Evolutionary conservation across 2,888 invertebrate genomes (phyloP).

Genomic region (Pantelozetes paolii): DNA sequence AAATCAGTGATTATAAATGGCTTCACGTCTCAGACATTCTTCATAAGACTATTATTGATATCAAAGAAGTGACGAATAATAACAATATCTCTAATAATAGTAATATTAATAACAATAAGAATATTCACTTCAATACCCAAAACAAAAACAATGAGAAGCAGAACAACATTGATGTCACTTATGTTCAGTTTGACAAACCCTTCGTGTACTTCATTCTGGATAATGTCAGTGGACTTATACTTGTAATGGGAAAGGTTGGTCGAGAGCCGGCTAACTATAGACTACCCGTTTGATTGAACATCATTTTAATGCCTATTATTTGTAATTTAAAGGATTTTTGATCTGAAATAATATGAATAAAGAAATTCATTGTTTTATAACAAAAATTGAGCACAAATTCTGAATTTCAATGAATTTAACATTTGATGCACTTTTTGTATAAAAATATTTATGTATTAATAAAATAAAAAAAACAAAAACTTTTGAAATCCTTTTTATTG

Average conservation of each 20-base stretch:
- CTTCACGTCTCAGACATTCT: slow-evolving; percentile 47
- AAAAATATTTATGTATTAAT: background rate
- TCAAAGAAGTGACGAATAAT: slow-evolving; percentile 36
- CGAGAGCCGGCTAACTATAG: slow-evolving; percentile 35
- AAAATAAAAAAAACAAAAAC: too few relatives aligned
- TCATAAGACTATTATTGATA: slow-evolving; percentile 46
- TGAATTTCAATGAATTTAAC: background rate
- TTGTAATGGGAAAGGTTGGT: slow-evolving; percentile 48
- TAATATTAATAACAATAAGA: slow-evolving; percentile 20
- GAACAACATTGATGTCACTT: slow-evolving; percentile 27
- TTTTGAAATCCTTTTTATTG: too few relatives aligned
- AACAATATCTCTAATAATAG: background rate
- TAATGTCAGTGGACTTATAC: slow-evolving; percentile 47
- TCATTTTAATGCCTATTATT: background rate
- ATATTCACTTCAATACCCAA: slow-evolving; percentile 25
- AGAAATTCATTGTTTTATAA: background rate
- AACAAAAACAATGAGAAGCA: slow-evolving; percentile 25
- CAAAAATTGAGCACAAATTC: background rate
- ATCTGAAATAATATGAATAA: background rate
- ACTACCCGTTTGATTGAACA: slow-evolving; percentile 49
- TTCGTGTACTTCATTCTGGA: slow-evolving; percentile 49
- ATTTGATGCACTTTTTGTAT: slow-evolving; percentile 4
- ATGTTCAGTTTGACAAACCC: slow-evolving; percentile 46
- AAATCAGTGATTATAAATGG: slow-evolving; percentile 48
- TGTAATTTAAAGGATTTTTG: background rate